phyloP scores from a whole-genome alignment of 2,888 invertebrate genomes.

The Agonopterix subpropinquella region DNA sequence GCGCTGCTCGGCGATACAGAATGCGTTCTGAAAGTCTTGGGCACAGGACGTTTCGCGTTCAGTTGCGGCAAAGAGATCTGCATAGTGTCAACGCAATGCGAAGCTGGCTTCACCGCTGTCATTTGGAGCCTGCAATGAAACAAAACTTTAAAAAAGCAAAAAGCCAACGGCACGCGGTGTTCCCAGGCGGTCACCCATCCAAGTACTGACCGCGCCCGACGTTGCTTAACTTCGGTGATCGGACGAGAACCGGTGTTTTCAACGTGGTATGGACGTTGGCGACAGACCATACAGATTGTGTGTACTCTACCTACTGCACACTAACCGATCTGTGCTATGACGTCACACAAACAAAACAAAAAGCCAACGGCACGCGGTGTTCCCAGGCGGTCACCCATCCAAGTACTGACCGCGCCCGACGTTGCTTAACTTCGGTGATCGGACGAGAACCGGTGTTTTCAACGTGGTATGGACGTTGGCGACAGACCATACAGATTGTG shows the following conservation, averaged over 20 bases:
- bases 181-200: slow-evolving; percentile 46
- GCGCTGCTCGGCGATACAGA: slow-evolving; percentile 28
- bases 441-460: slow-evolving; percentile 65
- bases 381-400: slow-evolving; percentile 47
- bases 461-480: slow-evolving; percentile 28
- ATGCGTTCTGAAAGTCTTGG: slow-evolving; percentile 26
- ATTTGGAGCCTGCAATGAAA: slow-evolving; percentile 24
- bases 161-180: slow-evolving; percentile 39
- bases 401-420: slow-evolving; percentile 50
- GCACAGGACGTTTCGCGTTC: slow-evolving; percentile 19
- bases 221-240: slow-evolving; percentile 67
- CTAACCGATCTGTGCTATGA: no score
- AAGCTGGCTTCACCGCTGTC: slow-evolving; percentile 62
- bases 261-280: slow-evolving; percentile 55
- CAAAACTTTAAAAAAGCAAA: slow-evolving; percentile 10
- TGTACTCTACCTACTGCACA: no score
- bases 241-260: slow-evolving; percentile 61
- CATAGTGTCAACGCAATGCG: slow-evolving; percentile 57
- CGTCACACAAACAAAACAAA: neutral
- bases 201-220: slow-evolving; percentile 49
- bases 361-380: slow-evolving; percentile 25
- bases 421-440: slow-evolving; percentile 63
- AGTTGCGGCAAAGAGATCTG: slow-evolving; percentile 54
- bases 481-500: neutral
- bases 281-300: slow-evolving; percentile 5